Conservation (phyloP, 2,113 vertebrate species). For the Thunnus thynnus region DNA sequence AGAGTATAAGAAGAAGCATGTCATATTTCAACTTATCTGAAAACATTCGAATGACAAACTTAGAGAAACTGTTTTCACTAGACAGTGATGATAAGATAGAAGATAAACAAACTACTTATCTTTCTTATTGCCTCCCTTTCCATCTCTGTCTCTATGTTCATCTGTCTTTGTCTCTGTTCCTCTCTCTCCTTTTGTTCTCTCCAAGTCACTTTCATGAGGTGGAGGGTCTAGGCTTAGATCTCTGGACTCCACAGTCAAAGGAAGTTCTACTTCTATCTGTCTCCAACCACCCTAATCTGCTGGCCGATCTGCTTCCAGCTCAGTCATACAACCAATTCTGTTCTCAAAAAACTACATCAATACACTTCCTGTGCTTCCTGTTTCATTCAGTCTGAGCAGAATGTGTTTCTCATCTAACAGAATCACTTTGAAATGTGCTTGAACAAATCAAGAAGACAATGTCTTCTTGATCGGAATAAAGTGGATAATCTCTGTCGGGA, state of each 20-base stretch:
- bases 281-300: not conserved
- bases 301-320: not conserved
- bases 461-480: slow-evolving; percentile 3
- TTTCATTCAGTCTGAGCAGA: not conserved
- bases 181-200: not conserved
- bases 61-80: no score
- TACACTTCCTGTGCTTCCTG: not conserved
- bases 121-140: not conserved
- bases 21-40: not conserved
- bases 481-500: not conserved
- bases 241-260: not conserved
- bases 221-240: not conserved
- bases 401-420: slow-evolving; percentile 3
- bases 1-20: no score
- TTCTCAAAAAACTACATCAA: not conserved
- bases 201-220: not conserved
- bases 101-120: not conserved
- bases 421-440: slow-evolving; percentile 2
- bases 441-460: slow-evolving; percentile 17
- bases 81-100: not conserved
- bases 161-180: not conserved
- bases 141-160: not conserved
- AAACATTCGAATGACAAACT: no score
- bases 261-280: not conserved
- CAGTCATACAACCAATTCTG: not conserved